phyloP scores from a whole-genome alignment of 2,888 invertebrate species.

The Lasioglossum malachurum region DNA sequence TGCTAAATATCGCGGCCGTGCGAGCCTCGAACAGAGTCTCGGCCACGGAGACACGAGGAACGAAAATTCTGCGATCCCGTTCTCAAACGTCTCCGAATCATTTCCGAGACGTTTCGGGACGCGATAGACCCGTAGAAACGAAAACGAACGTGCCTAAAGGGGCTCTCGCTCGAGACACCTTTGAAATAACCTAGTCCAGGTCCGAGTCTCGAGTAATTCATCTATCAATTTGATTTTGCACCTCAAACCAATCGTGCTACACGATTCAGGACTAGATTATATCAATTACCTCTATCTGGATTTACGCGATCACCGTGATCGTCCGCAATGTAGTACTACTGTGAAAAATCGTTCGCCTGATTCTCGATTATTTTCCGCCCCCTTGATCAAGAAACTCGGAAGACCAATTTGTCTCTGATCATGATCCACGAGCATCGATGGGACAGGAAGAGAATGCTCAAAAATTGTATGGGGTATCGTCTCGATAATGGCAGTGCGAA shows the following conservation, averaged over 20 bases:
- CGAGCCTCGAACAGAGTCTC: constrained; percentile 17
- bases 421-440: constrained; percentile 27
- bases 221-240: constrained; percentile 19
- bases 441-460: constrained; percentile 28
- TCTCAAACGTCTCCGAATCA: neutral
- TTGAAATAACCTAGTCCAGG: constrained; percentile 45
- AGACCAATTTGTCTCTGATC: constrained; percentile 44
- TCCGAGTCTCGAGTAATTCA: neutral
- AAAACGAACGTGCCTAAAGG: neutral
- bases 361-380: neutral
- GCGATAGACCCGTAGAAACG: neutral
- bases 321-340: neutral
- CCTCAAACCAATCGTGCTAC: neutral
- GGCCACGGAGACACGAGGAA: neutral
- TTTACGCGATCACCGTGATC: constrained; percentile 62
- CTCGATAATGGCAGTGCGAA: constrained; percentile 63
- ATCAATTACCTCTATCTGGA: constrained; percentile 37
- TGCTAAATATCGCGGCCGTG: constrained; percentile 47
- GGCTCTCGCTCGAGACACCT: constrained; percentile 30
- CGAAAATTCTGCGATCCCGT: neutral
- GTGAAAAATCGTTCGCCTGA: constrained; percentile 8
- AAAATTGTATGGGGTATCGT: constrained; percentile 47
- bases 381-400: constrained; percentile 37
- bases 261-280: constrained; percentile 33
- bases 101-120: constrained; percentile 20